These are phyloP conservation scores for Mola mola DNA, from an alignment of 2,113 vertebrate genomes.

Conservation along the genomic window DNA sequence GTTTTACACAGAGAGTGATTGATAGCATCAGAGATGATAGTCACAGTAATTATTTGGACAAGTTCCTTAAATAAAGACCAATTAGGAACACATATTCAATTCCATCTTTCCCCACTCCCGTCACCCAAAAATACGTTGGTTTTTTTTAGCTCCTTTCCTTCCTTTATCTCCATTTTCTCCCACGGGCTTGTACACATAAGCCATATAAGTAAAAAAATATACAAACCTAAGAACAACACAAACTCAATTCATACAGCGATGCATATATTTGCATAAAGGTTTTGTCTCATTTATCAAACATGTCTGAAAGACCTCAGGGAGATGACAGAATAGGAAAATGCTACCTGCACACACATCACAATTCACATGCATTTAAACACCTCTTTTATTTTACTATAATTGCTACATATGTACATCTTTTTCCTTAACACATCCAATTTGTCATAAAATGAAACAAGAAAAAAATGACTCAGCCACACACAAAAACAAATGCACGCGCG, in stretches of 20 bases:
- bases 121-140: not conserved
- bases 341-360: slow-evolving; percentile 1
- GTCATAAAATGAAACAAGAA: too few species aligned
- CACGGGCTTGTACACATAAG: not conserved
- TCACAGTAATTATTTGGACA: slow-evolving; percentile 76
- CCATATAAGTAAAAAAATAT: slow-evolving; percentile 6
- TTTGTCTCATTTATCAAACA: slow-evolving; percentile 56
- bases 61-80: slow-evolving; percentile 80
- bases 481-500: not conserved
- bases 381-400: not conserved
- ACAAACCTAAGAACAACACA: slow-evolving; percentile 31
- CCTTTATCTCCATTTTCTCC: slow-evolving; percentile 5
- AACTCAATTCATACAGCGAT: slow-evolving; percentile 32
- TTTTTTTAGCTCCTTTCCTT: not conserved
- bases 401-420: not conserved
- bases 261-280: slow-evolving; percentile 64
- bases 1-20: slow-evolving; percentile 71
- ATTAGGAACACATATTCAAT: slow-evolving; percentile 70
- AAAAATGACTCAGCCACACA: too few species aligned
- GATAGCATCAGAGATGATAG: slow-evolving; percentile 70
- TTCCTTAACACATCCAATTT: too few species aligned
- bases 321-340: slow-evolving; percentile 21
- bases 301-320: slow-evolving; percentile 9
- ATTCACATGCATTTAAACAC: not conserved
- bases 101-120: slow-evolving; percentile 18